Percentiles rank a stretch among this genome's conserved stretches.
Evolutionary conservation across 2,113 vertebrate species (phyloP).

Genomic region (Sardina pilchardus): DNA sequence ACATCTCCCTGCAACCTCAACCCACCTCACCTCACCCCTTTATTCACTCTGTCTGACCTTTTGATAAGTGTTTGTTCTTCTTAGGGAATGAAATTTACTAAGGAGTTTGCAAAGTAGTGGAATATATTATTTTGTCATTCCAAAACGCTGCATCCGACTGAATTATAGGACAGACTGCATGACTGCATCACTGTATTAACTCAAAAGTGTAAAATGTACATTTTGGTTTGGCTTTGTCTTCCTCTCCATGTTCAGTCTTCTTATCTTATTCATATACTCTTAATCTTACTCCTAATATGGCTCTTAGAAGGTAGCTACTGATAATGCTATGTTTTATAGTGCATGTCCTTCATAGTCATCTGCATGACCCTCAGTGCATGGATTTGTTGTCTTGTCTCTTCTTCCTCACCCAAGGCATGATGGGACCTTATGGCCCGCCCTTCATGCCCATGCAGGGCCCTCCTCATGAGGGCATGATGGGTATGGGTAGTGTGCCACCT

Average conservation of each 20-base stretch:
- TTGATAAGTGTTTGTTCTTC: not conserved
- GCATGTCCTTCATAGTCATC: slow-evolving; percentile 85
- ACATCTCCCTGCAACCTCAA: slow-evolving; percentile 5
- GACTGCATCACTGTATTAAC: not conserved
- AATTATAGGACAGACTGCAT: not conserved
- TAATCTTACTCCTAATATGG: not conserved
- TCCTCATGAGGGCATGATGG: slow-evolving; percentile 95
- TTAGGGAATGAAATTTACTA: not conserved
- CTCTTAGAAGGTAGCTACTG: slow-evolving; percentile 39
- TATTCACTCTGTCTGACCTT: not conserved
- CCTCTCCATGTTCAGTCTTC: slow-evolving; percentile 48
- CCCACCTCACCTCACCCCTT: slow-evolving; percentile 20
- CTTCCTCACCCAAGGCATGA: slow-evolving; percentile 89
- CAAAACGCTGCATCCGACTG: not conserved
- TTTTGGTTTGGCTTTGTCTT: slow-evolving; percentile 18
- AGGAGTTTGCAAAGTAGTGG: not conserved
- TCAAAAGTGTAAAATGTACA: not conserved
- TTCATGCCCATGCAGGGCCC: slow-evolving; percentile 98
- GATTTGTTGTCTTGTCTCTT: slow-evolving; percentile 87
- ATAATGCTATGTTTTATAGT: slow-evolving; percentile 68
- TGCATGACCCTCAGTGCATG: slow-evolving; percentile 93
- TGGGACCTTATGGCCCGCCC: slow-evolving; percentile 96
- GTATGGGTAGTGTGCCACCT: slow-evolving; percentile 96
- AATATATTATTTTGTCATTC: not conserved
- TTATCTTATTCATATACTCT: slow-evolving; percentile 65